phyloP scores from a whole-genome alignment of 1,140 invertebrate genomes.

The Diabrotica undecimpunctata region DNA sequence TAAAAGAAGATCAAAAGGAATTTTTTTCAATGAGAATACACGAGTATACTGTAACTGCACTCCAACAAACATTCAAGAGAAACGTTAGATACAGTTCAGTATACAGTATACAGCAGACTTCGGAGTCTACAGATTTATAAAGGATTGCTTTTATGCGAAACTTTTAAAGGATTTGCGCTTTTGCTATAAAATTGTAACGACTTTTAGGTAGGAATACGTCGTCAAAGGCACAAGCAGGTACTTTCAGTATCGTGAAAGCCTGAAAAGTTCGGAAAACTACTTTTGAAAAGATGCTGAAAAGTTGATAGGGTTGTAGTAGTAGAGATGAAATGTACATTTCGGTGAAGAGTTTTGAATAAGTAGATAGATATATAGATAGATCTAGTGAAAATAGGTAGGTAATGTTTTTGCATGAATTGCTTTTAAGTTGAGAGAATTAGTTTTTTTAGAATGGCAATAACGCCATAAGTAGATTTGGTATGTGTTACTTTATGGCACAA shows the following conservation, averaged over 20 bases:
- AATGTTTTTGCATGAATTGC: no score
- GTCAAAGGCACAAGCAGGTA: slow-evolving; percentile 15
- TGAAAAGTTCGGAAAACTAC: neutral
- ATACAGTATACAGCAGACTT: slow-evolving; percentile 13
- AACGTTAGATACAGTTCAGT: slow-evolving; percentile 17
- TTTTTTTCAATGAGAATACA: slow-evolving; percentile 1
- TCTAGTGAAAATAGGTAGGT: no score
- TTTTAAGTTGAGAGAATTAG: no score
- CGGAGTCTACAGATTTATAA: slow-evolving; percentile 18
- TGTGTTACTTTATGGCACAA: no score
- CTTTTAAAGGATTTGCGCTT: slow-evolving; percentile 19
- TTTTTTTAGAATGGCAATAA: no score
- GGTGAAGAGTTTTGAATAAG: no score
- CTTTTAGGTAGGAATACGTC: slow-evolving; percentile 13
- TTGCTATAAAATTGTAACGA: slow-evolving; percentile 21
- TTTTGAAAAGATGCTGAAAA: slow-evolving; percentile 14
- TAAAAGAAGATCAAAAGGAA: slow-evolving; percentile 30
- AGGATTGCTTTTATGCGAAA: slow-evolving; percentile 22
- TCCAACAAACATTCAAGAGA: slow-evolving; percentile 6
- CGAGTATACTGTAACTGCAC: slow-evolving; percentile 9
- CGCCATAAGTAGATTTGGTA: no score
- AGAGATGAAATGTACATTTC: no score
- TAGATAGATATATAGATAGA: no score
- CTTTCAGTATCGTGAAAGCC: slow-evolving; percentile 4
- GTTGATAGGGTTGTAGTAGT: slow-evolving; percentile 3